phyloP scores from a whole-genome alignment of 2,888 invertebrate genomes.

The Nomada ruficornis region DNA sequence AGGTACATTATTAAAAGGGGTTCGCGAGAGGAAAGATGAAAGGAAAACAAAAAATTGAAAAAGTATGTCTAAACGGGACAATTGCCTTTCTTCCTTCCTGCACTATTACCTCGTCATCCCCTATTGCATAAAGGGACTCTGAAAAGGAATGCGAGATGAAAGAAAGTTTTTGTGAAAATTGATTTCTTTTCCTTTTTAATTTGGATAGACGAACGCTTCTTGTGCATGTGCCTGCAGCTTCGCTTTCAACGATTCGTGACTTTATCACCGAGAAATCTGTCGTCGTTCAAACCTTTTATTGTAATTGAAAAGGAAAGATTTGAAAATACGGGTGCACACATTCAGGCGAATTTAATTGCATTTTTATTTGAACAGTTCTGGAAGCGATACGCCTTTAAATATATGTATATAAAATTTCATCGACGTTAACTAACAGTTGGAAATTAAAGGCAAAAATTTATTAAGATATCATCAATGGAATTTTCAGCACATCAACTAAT shows the following conservation, averaged over 20 bases:
- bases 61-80: constrained; percentile 16
- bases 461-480: no score
- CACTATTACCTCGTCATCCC: background rate
- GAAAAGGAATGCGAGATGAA: background rate
- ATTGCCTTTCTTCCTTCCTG: constrained; percentile 6
- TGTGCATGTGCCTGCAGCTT: constrained; percentile 44
- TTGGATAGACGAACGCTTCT: constrained; percentile 5
- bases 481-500: no score
- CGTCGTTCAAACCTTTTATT: constrained; percentile 9
- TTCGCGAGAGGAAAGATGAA: constrained; percentile 27
- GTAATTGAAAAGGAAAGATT: background rate
- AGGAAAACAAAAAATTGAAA: background rate
- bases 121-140: background rate
- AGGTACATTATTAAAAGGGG: constrained; percentile 49
- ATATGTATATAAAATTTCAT: no score
- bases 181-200: background rate
- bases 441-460: no score
- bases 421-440: no score
- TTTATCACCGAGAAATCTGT: background rate
- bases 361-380: no score
- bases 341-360: no score
- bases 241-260: constrained; percentile 9
- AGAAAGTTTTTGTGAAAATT: background rate
- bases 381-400: no score
- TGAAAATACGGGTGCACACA: no score